Evolutionary conservation across 2,888 invertebrate genomes (phyloP), one percentile per base, ranked within the genome.

Genomic region (Heliconius aoede): DNA sequence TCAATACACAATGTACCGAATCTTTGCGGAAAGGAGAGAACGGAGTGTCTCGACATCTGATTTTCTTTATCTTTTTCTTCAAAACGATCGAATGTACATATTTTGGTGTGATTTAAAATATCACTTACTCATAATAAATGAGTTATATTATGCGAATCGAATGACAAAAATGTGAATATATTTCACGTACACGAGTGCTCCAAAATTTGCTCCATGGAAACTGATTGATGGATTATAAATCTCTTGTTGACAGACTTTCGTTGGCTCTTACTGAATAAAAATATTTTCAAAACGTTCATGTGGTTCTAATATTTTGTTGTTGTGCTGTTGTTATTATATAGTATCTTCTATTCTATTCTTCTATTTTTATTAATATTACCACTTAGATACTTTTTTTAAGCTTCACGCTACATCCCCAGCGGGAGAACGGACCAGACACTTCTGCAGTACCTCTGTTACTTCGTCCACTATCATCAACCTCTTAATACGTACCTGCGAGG

Each of bases 181-280:
- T 24, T 32, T 60, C 36, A 72, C 36, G 24, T 21, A 26, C 55
- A 58, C 36, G 21, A 72, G 72, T 36, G 60, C 60, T 60, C 32
- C 72, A 60, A 72, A 60, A 26, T 72, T 72, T 72, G 58, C 72
- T 58, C 11, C 72, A 24, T 40, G 21, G 36, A 36, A 60, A 30
- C 60, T 72, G 60, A 72, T 32, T 36, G 72, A 72, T 72, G 36
- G 72, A 72, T 24, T 72, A 72, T 72, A 72, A 72, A 72, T 72
- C 60, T 60, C 72, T 26, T 72, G 58, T 60, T 72, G 72, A 72
- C 72, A 72, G 60, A 58, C 60, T 72, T 72, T 21, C 32, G 36
- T 32, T 58, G 36, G 32, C 60, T 58, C 15, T 36, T 8, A 4
- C 26, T 72, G 18, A 72, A 72, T 72, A 40, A 72, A 60, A 60